These are phyloP conservation scores for Stegodyphus dumicola DNA, from an alignment of 1,140 invertebrate genomes.

Conservation along the genomic window DNA sequence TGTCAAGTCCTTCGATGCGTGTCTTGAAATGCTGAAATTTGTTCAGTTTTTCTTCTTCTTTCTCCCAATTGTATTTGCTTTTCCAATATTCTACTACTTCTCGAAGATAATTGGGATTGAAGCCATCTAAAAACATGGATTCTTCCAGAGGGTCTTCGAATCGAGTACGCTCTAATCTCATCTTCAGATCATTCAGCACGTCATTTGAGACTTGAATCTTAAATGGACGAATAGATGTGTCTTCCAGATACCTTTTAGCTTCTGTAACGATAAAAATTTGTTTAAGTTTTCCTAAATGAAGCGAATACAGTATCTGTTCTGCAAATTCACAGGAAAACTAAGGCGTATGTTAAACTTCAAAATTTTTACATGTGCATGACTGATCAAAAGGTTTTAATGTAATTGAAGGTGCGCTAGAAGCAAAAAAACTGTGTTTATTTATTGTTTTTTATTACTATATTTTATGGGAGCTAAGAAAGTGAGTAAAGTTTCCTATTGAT, in stretches of 20 bases:
- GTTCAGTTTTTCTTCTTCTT: conserved; percentile 76
- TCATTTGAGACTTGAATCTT: conserved; percentile 43
- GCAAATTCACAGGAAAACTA: too few species aligned
- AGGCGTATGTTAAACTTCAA: too few species aligned
- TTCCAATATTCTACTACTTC: conserved; percentile 81
- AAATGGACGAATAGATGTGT: conserved; percentile 41
- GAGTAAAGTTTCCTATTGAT: too few species aligned
- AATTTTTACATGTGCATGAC: too few species aligned
- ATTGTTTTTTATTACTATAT: too few species aligned
- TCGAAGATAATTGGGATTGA: conserved; percentile 77
- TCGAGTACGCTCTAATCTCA: conserved; percentile 29
- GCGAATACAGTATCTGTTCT: too few species aligned
- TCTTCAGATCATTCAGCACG: conserved; percentile 52
- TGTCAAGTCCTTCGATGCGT: conserved; percentile 76
- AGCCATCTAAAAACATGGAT: conserved; percentile 80
- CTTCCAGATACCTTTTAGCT: background rate
- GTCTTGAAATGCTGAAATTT: conserved; percentile 64
- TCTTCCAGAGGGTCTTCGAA: conserved; percentile 74
- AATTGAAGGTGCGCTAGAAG: too few species aligned
- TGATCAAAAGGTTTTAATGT: too few species aligned
- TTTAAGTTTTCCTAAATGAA: too few species aligned
- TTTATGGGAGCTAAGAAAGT: too few species aligned
- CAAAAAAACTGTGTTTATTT: too few species aligned
- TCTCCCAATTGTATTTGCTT: conserved; percentile 79
- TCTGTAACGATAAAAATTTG: too few species aligned